Base-by-base conservation (phyloP, 2,113 vertebrate genomes). In the Malurus alboscapulatus region DNA sequence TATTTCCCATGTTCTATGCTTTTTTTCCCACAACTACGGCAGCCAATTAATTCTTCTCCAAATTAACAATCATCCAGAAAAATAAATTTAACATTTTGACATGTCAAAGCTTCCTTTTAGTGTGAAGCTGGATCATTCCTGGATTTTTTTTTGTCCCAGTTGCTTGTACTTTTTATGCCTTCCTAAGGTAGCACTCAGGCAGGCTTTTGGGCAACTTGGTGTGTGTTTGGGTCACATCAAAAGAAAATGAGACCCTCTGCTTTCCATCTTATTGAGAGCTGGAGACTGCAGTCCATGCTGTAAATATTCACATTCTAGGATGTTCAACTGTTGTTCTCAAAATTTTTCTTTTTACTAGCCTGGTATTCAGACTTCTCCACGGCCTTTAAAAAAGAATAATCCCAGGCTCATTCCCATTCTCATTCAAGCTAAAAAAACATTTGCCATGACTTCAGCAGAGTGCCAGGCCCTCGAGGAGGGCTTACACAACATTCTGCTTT, bases 401-500 rank as follows among this genome's bases (percentile, higher is more conserved):
- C 14, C 42, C 26, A 62, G n/a, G 29, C 53, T 76, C 2, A 1
- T 32, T 87, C 54, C 15, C 55, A 26, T 51, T 92, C 8, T 36
- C 6, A 2, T 66, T 76, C 63, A 88, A 94, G 38, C 58, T 61
- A 78, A 74, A 10, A 71, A 90, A 87, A 85, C 32, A 54, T 87
- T 78, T 92, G 38, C 65, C 73, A 71, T 6, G 5, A 62, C 9
- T 62, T 51, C 13, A 1, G 34, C 4, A 59, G 20, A 42, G 26
- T 38, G 34, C 30, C 14, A 8, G 48, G 36, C 30, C 85, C 72
- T 59, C 14, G 0, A 86, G 82, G 25, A 91, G 40, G 16, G 54
- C 24, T 93, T 95, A 74, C 72, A 78, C 75, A 95, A 80, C 19
- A 48, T n/a, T 40, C 59, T 67, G 44, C 79, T 92, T 74, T 51